Base-by-base conservation (phyloP, 2,113 vertebrate genomes). In the Pseudois nayaur region DNA sequence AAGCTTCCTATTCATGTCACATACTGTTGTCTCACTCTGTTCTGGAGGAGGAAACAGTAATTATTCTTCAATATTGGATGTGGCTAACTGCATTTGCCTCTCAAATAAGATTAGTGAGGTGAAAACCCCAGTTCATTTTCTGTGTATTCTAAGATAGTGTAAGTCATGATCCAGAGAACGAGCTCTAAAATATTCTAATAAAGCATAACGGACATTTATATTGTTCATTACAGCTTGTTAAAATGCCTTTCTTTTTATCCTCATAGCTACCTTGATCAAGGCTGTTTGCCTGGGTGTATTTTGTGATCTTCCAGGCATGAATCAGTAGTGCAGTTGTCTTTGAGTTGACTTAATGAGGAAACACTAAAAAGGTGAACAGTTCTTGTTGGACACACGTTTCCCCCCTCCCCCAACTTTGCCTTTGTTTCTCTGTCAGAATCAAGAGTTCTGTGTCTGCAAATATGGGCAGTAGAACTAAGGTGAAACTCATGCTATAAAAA, bases 81-180 rank as follows among this genome's bases (percentile, higher is more conserved):
- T 93, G 50, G 36, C 74, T 91, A 71, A 89, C 57, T 92, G 40
- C 10, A n/a, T 97, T 97, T 82, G 19, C 43, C 5, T 43, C 43
- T 91, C 43, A 94, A 17, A 67, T 94, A 87, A 94, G 19, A 91
- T 74, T 84, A 87, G n/a, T 96, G 54, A 97, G 62, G 23, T 87
- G 79, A 96, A 96, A 96, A 83, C 8, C 33, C 25, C 40, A 50
- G 54, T 48, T 87, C 45, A 52, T 92, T 97, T 97, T 92, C 78
- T 71, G 0, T 96, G 14, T 84, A 13, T 88, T 87, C 71, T 54
- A 11, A 31, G 33, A 57, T 64, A 45, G 55, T 31, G 15, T 67
- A 89, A 96, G 54, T 95, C 50, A 59, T 84, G 57, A 89, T 55
- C 67, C 36, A 48, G 29, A 93, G 60, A 54, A 36, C 29, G 10